phyloP scores from a whole-genome alignment of 1,140 invertebrate species.

The Trissolcus basalis region DNA sequence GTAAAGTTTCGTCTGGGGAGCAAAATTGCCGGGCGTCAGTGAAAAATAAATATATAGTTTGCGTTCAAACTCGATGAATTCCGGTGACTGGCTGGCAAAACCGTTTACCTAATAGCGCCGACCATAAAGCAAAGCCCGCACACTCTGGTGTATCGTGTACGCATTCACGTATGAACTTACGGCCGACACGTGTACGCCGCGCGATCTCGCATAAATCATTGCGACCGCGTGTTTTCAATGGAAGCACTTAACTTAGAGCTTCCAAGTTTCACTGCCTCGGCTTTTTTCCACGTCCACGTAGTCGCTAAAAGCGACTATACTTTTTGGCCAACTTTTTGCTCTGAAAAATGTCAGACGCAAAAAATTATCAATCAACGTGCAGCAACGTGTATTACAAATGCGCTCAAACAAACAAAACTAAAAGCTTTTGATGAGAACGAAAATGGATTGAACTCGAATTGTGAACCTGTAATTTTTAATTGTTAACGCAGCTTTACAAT shows the following conservation, averaged over 20 bases:
- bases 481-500: too few relatives aligned
- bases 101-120: slow-evolving; percentile 50
- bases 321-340: slow-evolving; percentile 35
- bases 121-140: slow-evolving; percentile 40
- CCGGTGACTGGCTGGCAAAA: slow-evolving; percentile 39
- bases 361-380: slow-evolving; percentile 49
- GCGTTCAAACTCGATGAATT: slow-evolving; percentile 27
- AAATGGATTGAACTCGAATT: too few relatives aligned
- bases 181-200: slow-evolving; percentile 44
- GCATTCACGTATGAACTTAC: slow-evolving; percentile 52
- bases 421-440: neutral
- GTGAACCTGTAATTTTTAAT: too few relatives aligned
- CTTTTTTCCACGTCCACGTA: slow-evolving; percentile 32
- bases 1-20: slow-evolving; percentile 28
- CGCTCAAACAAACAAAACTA: slow-evolving; percentile 8
- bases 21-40: slow-evolving; percentile 9
- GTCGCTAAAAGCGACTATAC: slow-evolving; percentile 52
- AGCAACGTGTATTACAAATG: slow-evolving; percentile 40
- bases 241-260: slow-evolving; percentile 58
- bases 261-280: slow-evolving; percentile 36
- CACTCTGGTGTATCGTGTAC: slow-evolving; percentile 40
- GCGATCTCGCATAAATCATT: slow-evolving; percentile 56
- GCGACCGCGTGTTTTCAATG: slow-evolving; percentile 59
- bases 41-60: slow-evolving; percentile 31
- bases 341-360: slow-evolving; percentile 34